Evolutionary conservation across 1,140 invertebrate species (phyloP), one percentile per base, ranked within the genome.

Genomic region (Aplysia californica): DNA sequence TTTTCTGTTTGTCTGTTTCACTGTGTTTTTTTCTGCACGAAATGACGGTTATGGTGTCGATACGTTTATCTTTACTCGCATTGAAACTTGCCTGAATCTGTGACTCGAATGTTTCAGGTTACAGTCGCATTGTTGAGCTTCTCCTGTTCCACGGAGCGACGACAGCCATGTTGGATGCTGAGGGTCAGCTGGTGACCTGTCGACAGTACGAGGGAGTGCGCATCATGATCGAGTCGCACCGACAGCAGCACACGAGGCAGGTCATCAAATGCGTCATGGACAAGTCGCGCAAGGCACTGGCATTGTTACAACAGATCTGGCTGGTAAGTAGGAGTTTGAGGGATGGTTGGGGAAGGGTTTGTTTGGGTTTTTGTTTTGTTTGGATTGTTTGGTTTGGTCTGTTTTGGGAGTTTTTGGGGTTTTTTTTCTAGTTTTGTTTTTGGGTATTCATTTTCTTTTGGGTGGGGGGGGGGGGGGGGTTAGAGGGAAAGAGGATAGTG

Each of bases 131-230:
- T n/a, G 85, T 86, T 0, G 76, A 79, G 21, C 69, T 82, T 0
- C 72, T 87, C 44, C 78, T 88, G 6, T 56, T 81, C 20, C 65
- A 80, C 55, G 87, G 85, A 18, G 85, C 87, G 3, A 85, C 87
- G 3, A 85, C 85, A 70, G 79, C 85, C 0, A 33, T 88, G 4
- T 74, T 88, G 55, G 81, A 86, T 56, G 21, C 35, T 0, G 33
- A 77, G 2, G 85, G 85, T 5, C 36, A 67, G 33, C 75, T 88
- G 66, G 82, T 86, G 56, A 80, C 79, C 5, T 83, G 80, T 23
- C 72, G 80, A 0, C 81, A 85, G 67, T 88, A 76, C 75, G 83
- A 84, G 61, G 87, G 87, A 6, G 83, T 86, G 10, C 80, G 82
- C 39, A 82, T 83, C 15, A 74, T 82, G 39, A 84, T 87, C 21